Base-by-base conservation (phyloP, 2,888 invertebrate species). In the Drosophila rellima region DNA sequence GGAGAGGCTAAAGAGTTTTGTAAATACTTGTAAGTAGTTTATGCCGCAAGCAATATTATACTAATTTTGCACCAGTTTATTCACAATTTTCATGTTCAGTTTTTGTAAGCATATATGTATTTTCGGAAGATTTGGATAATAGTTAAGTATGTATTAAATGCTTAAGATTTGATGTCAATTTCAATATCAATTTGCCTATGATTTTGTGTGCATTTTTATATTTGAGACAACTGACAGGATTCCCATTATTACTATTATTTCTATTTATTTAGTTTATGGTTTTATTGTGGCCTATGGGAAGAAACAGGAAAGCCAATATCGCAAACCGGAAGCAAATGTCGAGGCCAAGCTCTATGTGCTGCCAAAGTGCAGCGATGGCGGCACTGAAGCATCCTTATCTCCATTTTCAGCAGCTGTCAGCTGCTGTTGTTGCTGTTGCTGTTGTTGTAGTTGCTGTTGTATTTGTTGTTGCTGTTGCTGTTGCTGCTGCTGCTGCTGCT, bases 391-490 rank as follows among this genome's bases (percentile, higher is more conserved):
- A 50, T 92, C 92, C 87, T 90, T 92, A 67, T 92, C 92, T 93
- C 94, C 95, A 93, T 95, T 94, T 93, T 95, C 94, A 91, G 95
- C 94, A 37, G 56, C 15, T 91, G 83, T 50, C 44, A 60, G 72
- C 39, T 60, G 81, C 23, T 59, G 71, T 3, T 65, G 84, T 70
- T 62, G 73, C 40, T 73, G 80, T 0, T 56, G 74, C 18, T 66
- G 77, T 44, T 74, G 82, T 65, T 72, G 82, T 0, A 54, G 74
- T 20, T 65, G 77, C 45, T 76, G 82, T 69, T 70, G 82, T 65
- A 64, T 77, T 13, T 63, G 80, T 10, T 64, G 78, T 7, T 55
- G 72, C 1, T 64, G 72, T 13, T 69, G 83, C 62, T 60, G 73
- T 26, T 70, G 82, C 68, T 74, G 82, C 10, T 44, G 52, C 6